Conservation (phyloP, 2,113 vertebrate genomes). For the Ascaphus truei region DNA sequence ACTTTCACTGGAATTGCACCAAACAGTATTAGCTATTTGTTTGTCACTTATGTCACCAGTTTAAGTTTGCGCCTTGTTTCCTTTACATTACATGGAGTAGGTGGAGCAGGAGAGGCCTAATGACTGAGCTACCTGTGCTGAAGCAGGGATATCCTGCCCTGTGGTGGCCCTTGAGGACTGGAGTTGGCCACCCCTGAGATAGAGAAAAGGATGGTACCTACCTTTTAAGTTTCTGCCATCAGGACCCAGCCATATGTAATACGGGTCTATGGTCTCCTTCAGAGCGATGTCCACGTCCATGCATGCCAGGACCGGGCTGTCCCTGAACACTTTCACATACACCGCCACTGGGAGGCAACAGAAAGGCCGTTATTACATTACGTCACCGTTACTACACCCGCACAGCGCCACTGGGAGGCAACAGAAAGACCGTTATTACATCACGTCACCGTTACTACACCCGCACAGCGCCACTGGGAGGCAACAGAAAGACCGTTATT, state of each 20-base stretch:
- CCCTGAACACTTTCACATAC: slow-evolving; percentile 59
- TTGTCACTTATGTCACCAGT: no score
- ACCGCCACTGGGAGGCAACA: slow-evolving; percentile 49
- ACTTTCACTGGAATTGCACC: no score
- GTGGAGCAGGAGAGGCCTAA: no score
- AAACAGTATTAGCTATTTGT: no score
- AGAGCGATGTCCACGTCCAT: slow-evolving; percentile 53
- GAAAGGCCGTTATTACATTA: slow-evolving; percentile 13
- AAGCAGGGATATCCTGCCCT: no score
- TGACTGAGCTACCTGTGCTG: no score
- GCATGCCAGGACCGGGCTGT: slow-evolving; percentile 57
- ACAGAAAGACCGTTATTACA: neutral
- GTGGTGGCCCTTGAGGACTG: no score
- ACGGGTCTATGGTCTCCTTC: slow-evolving; percentile 59
- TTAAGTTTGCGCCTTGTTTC: no score
- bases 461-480: neutral
- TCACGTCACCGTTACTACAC: neutral
- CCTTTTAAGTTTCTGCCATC: slow-evolving; percentile 56
- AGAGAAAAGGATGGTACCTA: no score
- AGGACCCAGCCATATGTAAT: slow-evolving; percentile 62
- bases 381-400: no score
- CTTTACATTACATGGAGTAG: no score
- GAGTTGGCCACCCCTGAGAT: no score
- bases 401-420: neutral
- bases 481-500: neutral